phyloP scores from a whole-genome alignment of 2,797 vertebrate genomes.

The Gobio occitaniae region DNA sequence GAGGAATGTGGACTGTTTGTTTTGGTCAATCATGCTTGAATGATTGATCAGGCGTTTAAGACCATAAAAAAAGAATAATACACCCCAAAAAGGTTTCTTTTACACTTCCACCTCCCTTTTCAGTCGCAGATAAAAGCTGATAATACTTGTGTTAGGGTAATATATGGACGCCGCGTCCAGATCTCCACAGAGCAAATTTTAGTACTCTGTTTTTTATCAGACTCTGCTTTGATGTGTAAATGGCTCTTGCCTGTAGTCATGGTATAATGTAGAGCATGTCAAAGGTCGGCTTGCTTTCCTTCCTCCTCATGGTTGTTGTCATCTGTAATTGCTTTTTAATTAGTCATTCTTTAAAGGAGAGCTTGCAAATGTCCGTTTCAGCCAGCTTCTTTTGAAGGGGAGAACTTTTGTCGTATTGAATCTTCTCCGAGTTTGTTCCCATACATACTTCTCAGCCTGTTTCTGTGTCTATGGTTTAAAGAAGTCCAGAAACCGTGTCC shows the following conservation, averaged over 20 bases:
- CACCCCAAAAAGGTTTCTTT: conserved; percentile 5
- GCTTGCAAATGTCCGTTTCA: conserved; percentile 31
- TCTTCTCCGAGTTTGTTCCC: conserved; percentile 26
- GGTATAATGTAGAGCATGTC: conserved; percentile 33
- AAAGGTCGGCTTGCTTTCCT: conserved; percentile 46
- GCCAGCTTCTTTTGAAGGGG: conserved; percentile 13
- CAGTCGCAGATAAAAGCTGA: conserved; percentile 24
- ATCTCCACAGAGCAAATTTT: conserved; percentile 15
- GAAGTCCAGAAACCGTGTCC: conserved; percentile 10
- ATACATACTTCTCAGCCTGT: conserved; percentile 34
- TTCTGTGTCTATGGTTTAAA: conserved; percentile 39
- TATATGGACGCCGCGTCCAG: conserved; percentile 6
- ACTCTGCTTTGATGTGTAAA: conserved; percentile 49
- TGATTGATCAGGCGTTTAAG: conserved; percentile 49
- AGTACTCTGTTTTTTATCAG: conserved; percentile 32
- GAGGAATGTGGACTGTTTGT: conserved; percentile 57
- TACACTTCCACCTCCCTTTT: conserved; percentile 11
- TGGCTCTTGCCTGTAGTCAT: conserved; percentile 35
- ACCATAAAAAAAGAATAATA: not conserved
- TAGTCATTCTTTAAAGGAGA: conserved; percentile 43
- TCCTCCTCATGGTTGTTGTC: conserved; percentile 47
- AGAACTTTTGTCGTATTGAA: conserved; percentile 15
- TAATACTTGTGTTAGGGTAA: conserved; percentile 32
- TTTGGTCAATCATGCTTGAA: conserved; percentile 50
- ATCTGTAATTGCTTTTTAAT: conserved; percentile 46